Evolutionary conservation across 2,797 vertebrate genomes (phyloP), one percentile per base, ranked within the genome.

Genomic region (Acridotheres tristis): DNA sequence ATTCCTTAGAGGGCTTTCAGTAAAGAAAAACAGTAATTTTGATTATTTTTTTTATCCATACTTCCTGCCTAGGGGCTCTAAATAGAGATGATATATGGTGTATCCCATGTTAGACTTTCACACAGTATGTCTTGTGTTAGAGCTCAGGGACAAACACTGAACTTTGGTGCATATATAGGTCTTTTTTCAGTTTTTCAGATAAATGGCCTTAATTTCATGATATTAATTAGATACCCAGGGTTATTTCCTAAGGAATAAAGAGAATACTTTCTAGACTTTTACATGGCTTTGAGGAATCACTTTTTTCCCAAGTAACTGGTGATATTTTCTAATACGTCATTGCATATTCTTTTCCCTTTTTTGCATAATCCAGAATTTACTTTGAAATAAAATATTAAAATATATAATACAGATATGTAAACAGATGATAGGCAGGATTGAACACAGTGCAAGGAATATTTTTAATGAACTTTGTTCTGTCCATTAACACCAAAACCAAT

Each of bases 21-120:
- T 98, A 98, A 98, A 97, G 95, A 97, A 97, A 97, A 98, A 97
- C 95, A 97, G 96, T 97, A 95, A 97, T 97, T 97, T 97, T 97
- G 94, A 94, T 92, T 93, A 95, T 97, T 97, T 97, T 97, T 82
- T 96, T 94, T 96, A 88, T 96, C 91, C 83, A 94, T 96, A 96
- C 95, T 97, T 97, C 96, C 96, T 97, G 97, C 97, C 97, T 97
- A 90, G 86, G 96, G 96, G 96, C 94, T 93, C 89, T 96, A 97
- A 96, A 94, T 95, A 97, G 85, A 97, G 95, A 96, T 96, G 94
- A 96, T 95, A 93, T 93, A 91, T 81, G 71, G 85, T 87, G 53
- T 93, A 88, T 80, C 95, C 96, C 92, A 82, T 69, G 93, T 94
- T 96, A 90, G 87, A 92, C 91, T 95, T 96, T 92, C 87, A 84